phyloP scores from a whole-genome alignment of 2,888 invertebrate genomes.

The Vannuccia rotundouncinata region DNA sequence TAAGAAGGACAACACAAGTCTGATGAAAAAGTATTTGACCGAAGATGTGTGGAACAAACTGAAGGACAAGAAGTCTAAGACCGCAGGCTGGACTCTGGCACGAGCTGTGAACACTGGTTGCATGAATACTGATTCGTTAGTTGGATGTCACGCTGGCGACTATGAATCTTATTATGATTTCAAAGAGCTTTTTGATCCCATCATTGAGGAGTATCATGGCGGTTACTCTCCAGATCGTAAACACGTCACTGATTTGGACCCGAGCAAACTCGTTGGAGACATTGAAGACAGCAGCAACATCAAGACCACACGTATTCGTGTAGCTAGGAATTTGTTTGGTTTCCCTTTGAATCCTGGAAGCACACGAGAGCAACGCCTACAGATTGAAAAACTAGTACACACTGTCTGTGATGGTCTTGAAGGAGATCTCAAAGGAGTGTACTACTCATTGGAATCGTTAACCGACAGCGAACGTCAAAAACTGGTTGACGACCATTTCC shows the following conservation, averaged over 20 bases:
- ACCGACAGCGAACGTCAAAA: slow-evolving; percentile 89
- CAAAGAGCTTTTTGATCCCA: slow-evolving; percentile 41
- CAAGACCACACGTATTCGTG: slow-evolving; percentile 88
- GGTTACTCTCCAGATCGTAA: slow-evolving; percentile 39
- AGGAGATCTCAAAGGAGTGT: slow-evolving; percentile 84
- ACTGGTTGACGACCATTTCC: slow-evolving; percentile 93
- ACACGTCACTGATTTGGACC: slow-evolving; percentile 35
- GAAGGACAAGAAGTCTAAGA: no score
- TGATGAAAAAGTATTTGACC: no score
- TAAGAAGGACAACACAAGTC: no score
- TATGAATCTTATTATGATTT: no score
- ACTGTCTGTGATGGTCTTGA: slow-evolving; percentile 46
- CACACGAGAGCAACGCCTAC: slow-evolving; percentile 73
- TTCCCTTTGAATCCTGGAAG: slow-evolving; percentile 96
- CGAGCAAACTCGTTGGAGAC: slow-evolving; percentile 16
- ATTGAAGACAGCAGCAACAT: slow-evolving; percentile 65
- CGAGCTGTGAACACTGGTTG: no score
- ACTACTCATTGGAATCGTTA: slow-evolving; percentile 90
- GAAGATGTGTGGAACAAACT: no score
- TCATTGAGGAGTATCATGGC: slow-evolving; percentile 41
- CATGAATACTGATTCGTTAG: no score
- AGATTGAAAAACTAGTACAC: slow-evolving; percentile 76
- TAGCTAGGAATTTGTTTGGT: slow-evolving; percentile 81
- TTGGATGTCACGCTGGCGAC: no score
- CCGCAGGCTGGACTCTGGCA: no score